phyloP scores from a whole-genome alignment of 2,113 vertebrate genomes.

The Terrapene triunguis region DNA sequence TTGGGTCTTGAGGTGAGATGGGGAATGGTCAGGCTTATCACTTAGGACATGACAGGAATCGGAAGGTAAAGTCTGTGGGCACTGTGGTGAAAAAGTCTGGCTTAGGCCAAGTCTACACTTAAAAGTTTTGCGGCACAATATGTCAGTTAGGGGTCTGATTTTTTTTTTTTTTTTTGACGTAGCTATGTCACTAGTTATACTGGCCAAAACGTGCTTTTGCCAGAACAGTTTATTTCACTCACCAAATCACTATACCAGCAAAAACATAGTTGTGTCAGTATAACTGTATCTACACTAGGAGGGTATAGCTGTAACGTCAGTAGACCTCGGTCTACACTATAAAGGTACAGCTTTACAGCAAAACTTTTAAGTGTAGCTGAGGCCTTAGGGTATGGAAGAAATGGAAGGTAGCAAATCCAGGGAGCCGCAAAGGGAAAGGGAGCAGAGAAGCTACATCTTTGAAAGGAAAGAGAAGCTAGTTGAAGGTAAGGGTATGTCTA shows the following conservation, averaged over 20 bases:
- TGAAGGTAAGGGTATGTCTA: not conserved
- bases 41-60: not conserved
- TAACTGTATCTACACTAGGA: not conserved
- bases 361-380: not conserved
- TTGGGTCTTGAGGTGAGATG: not conserved
- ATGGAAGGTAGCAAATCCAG: not conserved
- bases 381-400: not conserved
- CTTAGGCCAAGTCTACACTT: not conserved
- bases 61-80: not conserved
- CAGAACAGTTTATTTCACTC: not conserved
- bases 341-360: not conserved
- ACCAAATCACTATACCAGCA: not conserved
- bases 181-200: not conserved
- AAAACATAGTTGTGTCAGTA: too few species aligned
- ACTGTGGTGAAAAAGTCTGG: not conserved
- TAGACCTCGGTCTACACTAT: not conserved
- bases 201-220: not conserved
- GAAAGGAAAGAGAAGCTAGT: not conserved
- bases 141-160: not conserved
- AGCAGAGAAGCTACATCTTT: not conserved
- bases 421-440: not conserved
- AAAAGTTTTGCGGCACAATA: not conserved
- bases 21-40: not conserved
- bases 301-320: not conserved
- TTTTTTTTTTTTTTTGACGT: not conserved